These are phyloP conservation scores for Himalopsyche tibetana DNA, from an alignment of 2,888 invertebrate genomes.

Conservation along the genomic window DNA sequence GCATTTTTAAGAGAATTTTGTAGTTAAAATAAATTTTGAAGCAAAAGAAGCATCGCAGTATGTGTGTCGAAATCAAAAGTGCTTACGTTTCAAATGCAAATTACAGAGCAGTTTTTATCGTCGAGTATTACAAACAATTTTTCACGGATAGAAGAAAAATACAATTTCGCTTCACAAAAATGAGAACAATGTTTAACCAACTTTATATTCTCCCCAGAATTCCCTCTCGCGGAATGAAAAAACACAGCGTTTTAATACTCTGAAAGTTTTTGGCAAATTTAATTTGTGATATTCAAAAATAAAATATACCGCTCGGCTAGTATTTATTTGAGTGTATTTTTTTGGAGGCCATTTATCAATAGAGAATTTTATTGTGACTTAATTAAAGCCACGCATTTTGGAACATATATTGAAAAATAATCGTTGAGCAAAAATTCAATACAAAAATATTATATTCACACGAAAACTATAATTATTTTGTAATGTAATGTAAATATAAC, in stretches of 20 bases:
- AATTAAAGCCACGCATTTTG: neutral
- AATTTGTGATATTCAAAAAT: conserved; percentile 15
- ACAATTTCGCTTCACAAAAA: conserved; percentile 13
- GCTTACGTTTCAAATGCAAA: conserved; percentile 4
- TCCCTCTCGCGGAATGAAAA: neutral
- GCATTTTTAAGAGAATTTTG: no score
- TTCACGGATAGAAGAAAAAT: conserved; percentile 30
- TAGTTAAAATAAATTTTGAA: no score
- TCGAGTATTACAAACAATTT: conserved; percentile 21
- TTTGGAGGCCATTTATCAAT: neutral
- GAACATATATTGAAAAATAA: neutral
- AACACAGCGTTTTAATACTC: conserved; percentile 12
- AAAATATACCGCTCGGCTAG: neutral
- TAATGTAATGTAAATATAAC: no score
- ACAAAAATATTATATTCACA: no score
- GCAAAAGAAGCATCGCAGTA: no score
- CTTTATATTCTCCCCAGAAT: conserved; percentile 5
- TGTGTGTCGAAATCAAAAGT: neutral
- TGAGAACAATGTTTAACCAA: conserved; percentile 7
- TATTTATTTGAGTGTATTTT: neutral
- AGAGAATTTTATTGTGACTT: neutral
- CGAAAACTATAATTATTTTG: no score
- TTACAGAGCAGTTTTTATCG: conserved; percentile 3
- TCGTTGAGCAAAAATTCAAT: no score
- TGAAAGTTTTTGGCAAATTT: conserved; percentile 8